These are phyloP conservation scores for Girardia tigrina DNA, from an alignment of 2,888 invertebrate genomes.

Conservation along the genomic window DNA sequence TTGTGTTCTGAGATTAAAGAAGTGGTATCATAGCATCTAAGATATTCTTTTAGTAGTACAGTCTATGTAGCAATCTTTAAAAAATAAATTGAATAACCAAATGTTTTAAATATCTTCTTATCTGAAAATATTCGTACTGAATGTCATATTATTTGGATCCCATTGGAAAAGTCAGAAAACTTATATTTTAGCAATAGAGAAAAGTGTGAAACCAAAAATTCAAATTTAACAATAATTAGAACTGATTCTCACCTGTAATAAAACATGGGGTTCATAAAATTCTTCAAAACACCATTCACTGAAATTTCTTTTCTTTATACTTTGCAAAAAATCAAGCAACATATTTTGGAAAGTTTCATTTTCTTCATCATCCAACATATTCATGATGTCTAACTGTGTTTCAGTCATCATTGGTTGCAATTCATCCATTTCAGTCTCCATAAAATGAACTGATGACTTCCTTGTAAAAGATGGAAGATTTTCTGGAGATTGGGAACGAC, in stretches of 20 bases:
- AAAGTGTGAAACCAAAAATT: too few relatives aligned
- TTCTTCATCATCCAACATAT: background rate
- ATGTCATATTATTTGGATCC: too few relatives aligned
- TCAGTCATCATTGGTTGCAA: background rate
- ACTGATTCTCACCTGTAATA: slow-evolving; percentile 44
- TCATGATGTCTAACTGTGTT: background rate
- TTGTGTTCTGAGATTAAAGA: too few relatives aligned
- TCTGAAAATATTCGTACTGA: too few relatives aligned
- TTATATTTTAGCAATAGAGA: too few relatives aligned
- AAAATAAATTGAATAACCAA: too few relatives aligned
- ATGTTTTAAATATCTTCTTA: too few relatives aligned
- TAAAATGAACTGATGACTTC: background rate
- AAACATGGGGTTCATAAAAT: slow-evolving; percentile 44
- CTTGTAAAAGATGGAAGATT: background rate
- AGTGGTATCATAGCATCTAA: too few relatives aligned
- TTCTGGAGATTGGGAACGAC: background rate
- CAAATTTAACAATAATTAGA: too few relatives aligned
- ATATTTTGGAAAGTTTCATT: background rate
- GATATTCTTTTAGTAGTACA: too few relatives aligned
- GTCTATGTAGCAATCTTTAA: too few relatives aligned
- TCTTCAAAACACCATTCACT: slow-evolving; percentile 50
- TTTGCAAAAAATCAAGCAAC: background rate
- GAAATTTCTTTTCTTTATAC: slow-evolving; percentile 41
- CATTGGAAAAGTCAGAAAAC: too few relatives aligned
- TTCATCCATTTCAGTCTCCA: background rate